A percentile compares a stretch with the other conserved stretches of the same genome.
phyloP scores from a whole-genome alignment of 2,888 invertebrate species.

The Octodonta nipae region DNA sequence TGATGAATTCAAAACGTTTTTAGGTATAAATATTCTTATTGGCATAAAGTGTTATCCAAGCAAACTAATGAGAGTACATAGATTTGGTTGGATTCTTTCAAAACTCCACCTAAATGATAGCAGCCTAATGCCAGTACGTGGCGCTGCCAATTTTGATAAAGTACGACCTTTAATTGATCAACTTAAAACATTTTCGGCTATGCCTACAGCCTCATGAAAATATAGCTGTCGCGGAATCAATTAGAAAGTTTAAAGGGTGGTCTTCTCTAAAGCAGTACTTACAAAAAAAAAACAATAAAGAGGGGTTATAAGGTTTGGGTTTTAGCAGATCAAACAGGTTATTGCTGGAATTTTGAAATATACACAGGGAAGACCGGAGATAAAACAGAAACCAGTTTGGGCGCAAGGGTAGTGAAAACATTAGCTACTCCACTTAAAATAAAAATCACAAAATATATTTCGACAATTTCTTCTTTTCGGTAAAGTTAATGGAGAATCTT shows the following conservation, averaged over 20 bases:
- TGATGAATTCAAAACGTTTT: no score
- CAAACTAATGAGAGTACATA: conserved; percentile 3
- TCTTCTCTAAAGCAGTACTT: conserved; percentile 1
- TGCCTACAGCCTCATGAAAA: conserved; percentile 1
- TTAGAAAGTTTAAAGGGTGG: neutral
- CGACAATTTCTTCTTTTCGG: conserved; percentile 2
- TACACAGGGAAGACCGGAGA: conserved; percentile 3
- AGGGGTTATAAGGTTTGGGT: conserved; percentile 6
- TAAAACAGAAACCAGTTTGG: neutral
- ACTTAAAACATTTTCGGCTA: conserved; percentile 1
- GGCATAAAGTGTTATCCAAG: conserved; percentile 3
- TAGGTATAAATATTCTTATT: conserved; percentile 2
- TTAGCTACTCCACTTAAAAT: conserved; percentile 1
- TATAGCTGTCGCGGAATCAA: conserved; percentile 1
- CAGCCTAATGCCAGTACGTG: conserved; percentile 4
- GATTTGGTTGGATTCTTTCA: conserved; percentile 4
- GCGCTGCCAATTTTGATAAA: conserved; percentile 4
- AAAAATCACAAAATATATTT: conserved; percentile 4
- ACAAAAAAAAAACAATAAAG: conserved; percentile 1
- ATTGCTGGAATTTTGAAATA: conserved; percentile 4
- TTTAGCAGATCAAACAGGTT: conserved; percentile 5
- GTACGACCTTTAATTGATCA: conserved; percentile 2
- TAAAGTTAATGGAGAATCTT: conserved; percentile 1
- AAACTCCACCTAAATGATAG: conserved; percentile 5
- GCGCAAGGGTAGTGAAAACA: conserved; percentile 2